phyloP scores from a whole-genome alignment of 2,113 vertebrate species.

The Pitta sordida region DNA sequence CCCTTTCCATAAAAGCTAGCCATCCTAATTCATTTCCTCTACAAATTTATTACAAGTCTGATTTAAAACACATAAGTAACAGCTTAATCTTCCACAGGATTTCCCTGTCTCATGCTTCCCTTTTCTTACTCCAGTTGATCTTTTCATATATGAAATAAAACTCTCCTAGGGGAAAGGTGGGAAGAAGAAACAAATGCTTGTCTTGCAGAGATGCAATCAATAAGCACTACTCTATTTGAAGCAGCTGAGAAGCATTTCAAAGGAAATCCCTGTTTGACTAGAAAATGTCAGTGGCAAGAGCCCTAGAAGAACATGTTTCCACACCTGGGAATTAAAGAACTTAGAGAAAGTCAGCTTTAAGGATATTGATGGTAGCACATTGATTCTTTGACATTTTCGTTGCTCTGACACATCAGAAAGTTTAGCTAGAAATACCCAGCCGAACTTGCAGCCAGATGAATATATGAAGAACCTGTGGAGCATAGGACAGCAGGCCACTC shows the following conservation, averaged over 20 bases:
- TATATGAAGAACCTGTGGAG: rapidly evolving
- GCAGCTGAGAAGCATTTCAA: neutral
- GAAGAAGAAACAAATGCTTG: neutral
- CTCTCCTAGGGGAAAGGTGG: neutral
- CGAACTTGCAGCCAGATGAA: neutral
- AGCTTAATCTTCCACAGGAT: slow-evolving; percentile 17
- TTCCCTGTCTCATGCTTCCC: neutral
- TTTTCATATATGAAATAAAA: neutral
- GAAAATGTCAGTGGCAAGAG: neutral
- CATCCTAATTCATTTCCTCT: neutral
- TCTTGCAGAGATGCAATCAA: neutral
- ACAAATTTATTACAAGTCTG: slow-evolving; percentile 30
- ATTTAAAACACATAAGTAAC: slow-evolving; percentile 11
- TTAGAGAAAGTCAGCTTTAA: neutral
- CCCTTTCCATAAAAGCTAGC: neutral
- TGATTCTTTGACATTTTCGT: neutral
- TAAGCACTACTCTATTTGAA: neutral
- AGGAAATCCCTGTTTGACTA: neutral
- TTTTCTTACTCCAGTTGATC: neutral
- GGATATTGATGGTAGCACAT: no score
- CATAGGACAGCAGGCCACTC: neutral
- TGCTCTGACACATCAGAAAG: neutral
- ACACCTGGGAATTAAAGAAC: neutral
- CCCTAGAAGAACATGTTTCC: neutral
- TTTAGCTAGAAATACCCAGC: neutral